phyloP scores from a whole-genome alignment of 2,797 vertebrate species.

The Thamnophis elegans region DNA sequence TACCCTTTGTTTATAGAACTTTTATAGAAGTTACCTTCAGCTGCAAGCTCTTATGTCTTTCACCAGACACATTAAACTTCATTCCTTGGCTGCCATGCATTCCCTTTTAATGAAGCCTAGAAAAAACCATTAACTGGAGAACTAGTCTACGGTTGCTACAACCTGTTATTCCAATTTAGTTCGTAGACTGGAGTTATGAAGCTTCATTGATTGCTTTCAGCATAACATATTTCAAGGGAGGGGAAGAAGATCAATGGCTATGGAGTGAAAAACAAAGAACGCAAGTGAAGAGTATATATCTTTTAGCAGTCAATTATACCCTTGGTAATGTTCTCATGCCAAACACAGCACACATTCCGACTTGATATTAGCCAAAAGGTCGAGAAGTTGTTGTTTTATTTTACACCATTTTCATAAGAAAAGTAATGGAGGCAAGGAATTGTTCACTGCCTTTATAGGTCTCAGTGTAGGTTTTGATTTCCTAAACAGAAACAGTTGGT shows the following conservation, averaged over 20 bases:
- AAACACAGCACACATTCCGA: background rate
- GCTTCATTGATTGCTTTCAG: conserved; percentile 58
- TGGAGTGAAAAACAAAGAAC: conserved; percentile 14
- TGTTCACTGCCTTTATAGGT: background rate
- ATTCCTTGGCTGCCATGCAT: conserved; percentile 18
- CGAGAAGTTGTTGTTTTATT: background rate
- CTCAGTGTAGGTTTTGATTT: background rate
- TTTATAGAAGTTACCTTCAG: background rate
- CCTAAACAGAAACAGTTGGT: background rate
- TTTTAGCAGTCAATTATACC: background rate
- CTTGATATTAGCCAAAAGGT: background rate
- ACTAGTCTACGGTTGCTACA: conserved; percentile 43
- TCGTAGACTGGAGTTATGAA: conserved; percentile 34
- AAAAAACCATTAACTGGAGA: conserved; percentile 32
- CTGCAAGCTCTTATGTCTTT: background rate
- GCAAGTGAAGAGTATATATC: conserved; percentile 13
- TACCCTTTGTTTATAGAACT: background rate
- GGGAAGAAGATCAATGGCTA: conserved; percentile 39
- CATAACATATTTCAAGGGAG: conserved; percentile 31
- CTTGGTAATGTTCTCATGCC: background rate
- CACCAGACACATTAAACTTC: conserved; percentile 1
- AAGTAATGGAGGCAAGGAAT: background rate
- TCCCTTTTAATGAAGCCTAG: conserved; percentile 43
- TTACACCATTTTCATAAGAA: background rate
- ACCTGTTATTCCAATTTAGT: conserved; percentile 41